A percentile compares a stretch with the other conserved stretches of the same genome.
Conservation (phyloP, 2,888 invertebrate genomes). For the Buathra laborator region DNA sequence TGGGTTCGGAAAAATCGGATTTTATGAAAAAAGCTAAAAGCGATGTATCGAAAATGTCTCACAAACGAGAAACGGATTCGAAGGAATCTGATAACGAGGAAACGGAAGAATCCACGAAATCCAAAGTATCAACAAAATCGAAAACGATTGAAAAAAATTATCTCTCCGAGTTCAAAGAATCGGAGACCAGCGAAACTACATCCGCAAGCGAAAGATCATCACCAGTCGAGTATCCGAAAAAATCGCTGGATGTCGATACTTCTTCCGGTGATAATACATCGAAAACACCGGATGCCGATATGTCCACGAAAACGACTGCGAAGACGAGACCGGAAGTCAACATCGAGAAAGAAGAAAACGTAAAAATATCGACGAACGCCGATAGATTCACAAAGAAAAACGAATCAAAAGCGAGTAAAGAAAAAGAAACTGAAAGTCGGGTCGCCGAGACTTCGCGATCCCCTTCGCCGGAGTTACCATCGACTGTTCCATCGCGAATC, state of each 20-base stretch:
- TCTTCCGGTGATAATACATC: not conserved
- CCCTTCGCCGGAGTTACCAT: not conserved
- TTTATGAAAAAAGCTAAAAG: not conserved
- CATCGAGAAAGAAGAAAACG: not conserved
- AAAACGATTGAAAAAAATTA: not conserved
- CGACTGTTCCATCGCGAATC: too few relatives aligned
- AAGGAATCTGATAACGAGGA: not conserved
- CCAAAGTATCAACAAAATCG: not conserved
- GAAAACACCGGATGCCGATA: conserved; percentile 18
- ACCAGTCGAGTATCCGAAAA: not conserved
- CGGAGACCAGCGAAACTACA: not conserved
- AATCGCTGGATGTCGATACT: not conserved
- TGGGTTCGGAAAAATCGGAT: not conserved
- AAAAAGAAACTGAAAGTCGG: not conserved
- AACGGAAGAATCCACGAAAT: not conserved
- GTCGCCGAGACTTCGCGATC: not conserved
- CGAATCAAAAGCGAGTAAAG: not conserved
- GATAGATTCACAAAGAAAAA: not conserved
- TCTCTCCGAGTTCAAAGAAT: not conserved
- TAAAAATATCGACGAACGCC: not conserved
- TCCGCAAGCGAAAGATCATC: not conserved
- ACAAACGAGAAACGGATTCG: not conserved
- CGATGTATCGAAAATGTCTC: not conserved
- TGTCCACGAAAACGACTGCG: not conserved
- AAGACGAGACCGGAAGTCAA: not conserved